These are phyloP conservation scores for Clarias pachynema DNA, from an alignment of 2,797 vertebrate species.

Conservation along the genomic window DNA sequence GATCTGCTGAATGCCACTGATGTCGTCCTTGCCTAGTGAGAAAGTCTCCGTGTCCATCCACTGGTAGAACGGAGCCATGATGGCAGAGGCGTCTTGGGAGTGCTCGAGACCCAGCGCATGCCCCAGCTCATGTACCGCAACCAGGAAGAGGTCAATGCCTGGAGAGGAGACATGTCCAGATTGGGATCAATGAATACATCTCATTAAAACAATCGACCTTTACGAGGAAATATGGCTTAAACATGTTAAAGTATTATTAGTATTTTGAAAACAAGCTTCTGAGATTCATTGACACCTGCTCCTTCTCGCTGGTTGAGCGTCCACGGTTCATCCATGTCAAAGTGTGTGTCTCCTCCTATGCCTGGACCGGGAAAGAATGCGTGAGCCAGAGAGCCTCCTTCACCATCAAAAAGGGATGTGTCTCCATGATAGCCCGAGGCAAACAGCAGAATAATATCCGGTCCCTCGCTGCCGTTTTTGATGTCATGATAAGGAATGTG, in stretches of 20 bases:
- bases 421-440: constrained; percentile 96
- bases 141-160: constrained; percentile 93
- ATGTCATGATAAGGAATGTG: constrained; percentile 81
- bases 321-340: constrained; percentile 94
- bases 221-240: neutral
- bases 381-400: constrained; percentile 94
- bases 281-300: constrained; percentile 70
- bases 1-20: constrained; percentile 89
- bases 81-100: constrained; percentile 87
- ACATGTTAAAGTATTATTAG: neutral
- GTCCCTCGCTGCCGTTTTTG: constrained; percentile 76
- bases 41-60: constrained; percentile 91
- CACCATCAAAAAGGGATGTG: constrained; percentile 93
- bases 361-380: constrained; percentile 94
- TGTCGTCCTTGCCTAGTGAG: constrained; percentile 87
- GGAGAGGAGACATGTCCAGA: constrained; percentile 11
- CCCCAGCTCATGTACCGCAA: constrained; percentile 92
- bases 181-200: neutral
- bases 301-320: constrained; percentile 84
- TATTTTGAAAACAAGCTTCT: neutral
- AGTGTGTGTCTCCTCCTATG: constrained; percentile 94
- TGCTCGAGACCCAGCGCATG: constrained; percentile 94
- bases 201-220: neutral
- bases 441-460: constrained; percentile 92
- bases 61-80: constrained; percentile 96